phyloP scores from a whole-genome alignment of 2,888 invertebrate species.

The Blastobasis adustella region DNA sequence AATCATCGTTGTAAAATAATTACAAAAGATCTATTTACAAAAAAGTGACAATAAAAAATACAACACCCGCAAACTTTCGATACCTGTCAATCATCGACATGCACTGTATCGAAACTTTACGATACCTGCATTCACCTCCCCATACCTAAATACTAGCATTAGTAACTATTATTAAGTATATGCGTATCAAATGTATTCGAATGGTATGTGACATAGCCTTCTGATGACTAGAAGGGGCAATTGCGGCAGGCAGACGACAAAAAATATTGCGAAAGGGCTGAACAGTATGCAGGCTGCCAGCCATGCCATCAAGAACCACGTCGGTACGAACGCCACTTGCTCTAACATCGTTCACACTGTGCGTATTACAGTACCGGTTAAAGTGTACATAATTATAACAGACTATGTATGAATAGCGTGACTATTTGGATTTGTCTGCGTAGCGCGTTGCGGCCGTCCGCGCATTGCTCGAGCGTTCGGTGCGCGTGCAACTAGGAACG shows the following conservation, averaged over 20 bases:
- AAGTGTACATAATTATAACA: slow-evolving; percentile 36
- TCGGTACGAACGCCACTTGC: slow-evolving; percentile 58
- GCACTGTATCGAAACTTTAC: too few relatives aligned
- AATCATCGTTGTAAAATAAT: too few relatives aligned
- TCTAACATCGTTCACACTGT: slow-evolving; percentile 46
- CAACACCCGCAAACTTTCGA: too few relatives aligned
- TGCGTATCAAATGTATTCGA: slow-evolving; percentile 72
- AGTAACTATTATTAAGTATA: slow-evolving; percentile 19
- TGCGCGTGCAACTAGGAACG: slow-evolving; percentile 53
- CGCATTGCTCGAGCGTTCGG: slow-evolving; percentile 31
- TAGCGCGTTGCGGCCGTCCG: slow-evolving; percentile 18
- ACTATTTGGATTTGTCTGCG: slow-evolving; percentile 24
- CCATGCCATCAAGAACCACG: slow-evolving; percentile 78
- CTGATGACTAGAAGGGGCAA: slow-evolving; percentile 79
- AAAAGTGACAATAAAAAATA: too few relatives aligned
- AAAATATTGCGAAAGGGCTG: slow-evolving; percentile 79
- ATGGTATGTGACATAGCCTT: slow-evolving; percentile 79
- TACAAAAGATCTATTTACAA: too few relatives aligned
- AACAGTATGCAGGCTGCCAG: slow-evolving; percentile 77
- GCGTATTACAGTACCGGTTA: slow-evolving; percentile 19
- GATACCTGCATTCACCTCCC: too few relatives aligned
- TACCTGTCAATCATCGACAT: too few relatives aligned
- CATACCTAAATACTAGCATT: not conserved
- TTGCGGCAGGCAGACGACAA: slow-evolving; percentile 80
- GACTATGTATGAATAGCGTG: slow-evolving; percentile 22